Base-by-base conservation (phyloP, 2,888 invertebrate species). In the Tachina fera region DNA sequence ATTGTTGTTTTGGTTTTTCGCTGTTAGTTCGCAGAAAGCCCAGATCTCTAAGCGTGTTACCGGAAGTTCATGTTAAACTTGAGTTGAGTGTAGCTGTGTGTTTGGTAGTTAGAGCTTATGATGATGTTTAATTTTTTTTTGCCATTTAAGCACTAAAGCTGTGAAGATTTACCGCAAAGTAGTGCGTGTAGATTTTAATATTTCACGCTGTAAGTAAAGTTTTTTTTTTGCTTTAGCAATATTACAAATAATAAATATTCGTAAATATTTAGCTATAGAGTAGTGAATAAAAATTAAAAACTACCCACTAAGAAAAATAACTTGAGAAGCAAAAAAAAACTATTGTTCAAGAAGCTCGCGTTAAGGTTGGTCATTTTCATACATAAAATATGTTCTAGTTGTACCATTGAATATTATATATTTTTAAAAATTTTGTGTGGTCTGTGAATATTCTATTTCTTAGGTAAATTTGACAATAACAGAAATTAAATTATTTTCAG, bases 51-150 rank as follows among this genome's bases (percentile, higher is more conserved):
- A 41, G 67, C 41, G 16, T 47, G 45, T 79, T 76, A 74, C 76
- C 86, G 86, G 86, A 86, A 79, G 68, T 80, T 72, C 68, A 76
- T 83, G 67, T 86, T 80, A 72, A 61, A 75, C 61, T 61, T 81
- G 61, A 65, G 47, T 11, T 53, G 81, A 31, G 19, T 49, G 22
- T 19, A 41, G 43, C 13, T 45, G n/a, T 45, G 43, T 19, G 43
- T n/a, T 47, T 8, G 74, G 41, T 6, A 31, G 10, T 16, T 39
- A 39, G 14, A 53, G 51, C 9, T 67, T 49, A 56, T 43, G 53
- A 11, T 58, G 47, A 6, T n/a, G 49, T n/a, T n/a, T n/a, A n/a
- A 13, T 67, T n/a, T 47, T n/a, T 68, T 19, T 68, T 81, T 81
- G 77, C 41, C 49, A 51, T 67, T 81, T 74, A 53, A 53, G 9